Evolutionary conservation across 2,113 vertebrate species (phyloP), one percentile per base, ranked within the genome.

Genomic region (Ctenodactylus gundi): DNA sequence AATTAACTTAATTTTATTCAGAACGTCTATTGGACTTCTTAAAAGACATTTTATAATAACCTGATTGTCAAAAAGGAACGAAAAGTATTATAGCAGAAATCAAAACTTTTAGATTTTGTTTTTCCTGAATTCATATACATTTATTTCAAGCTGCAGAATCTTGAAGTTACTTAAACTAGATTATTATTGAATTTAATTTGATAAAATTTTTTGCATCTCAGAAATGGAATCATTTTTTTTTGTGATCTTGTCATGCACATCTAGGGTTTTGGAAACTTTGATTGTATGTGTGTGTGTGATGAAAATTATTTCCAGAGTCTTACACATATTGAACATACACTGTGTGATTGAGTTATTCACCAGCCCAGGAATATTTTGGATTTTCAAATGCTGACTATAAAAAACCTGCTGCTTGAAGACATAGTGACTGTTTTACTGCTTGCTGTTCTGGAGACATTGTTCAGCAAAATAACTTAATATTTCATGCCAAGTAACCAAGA

Each of bases 151-250:
- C 39, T 89, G 11, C 6, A 93, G 80, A 60, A 68, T 72, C 34
- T 77, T 94, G 23, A 36, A 87, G 0, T 87, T 65, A 78, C 67
- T 95, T 93, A 65, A 88, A 31, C 65, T 78, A 10, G 15, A 75
- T 91, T 93, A 65, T 75, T 86, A 83, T 80, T 90, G 87, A 67
- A 92, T 89, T 88, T 92, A 96, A 84, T 82, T 92, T 85, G 62
- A 62, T 93, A 72, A 53, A 93, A 88, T 86, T 3, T 70, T 96
- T 85, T 96, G 7, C 39, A 55, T 2, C 21, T 65, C 41, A 36
- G 31, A 77, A 88, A 85, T 89, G 49, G 10, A 91, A 27, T 89
- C 46, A n/a, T 46, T 84, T 92, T 93, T n/a, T 85, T 21, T 17
- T 89, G 7, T 88, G 11, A 65, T 76, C 11, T 21, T 29, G 51